Evolutionary conservation across 1,140 invertebrate genomes (phyloP).

Genomic region (Araneus ventricosus): DNA sequence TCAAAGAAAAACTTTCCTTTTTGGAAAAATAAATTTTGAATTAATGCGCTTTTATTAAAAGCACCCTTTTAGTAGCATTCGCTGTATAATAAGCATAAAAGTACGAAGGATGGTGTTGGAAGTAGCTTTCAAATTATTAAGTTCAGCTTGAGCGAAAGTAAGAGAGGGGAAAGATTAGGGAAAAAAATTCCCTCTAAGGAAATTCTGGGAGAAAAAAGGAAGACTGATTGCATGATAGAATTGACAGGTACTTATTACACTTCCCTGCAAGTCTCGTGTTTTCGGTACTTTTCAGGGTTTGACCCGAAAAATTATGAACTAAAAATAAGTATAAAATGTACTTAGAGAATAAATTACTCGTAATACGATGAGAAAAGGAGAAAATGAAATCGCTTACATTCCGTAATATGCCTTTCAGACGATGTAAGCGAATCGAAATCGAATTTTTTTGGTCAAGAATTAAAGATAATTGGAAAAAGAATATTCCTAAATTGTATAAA

Average conservation of each 20-base stretch:
- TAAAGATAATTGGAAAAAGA: neutral
- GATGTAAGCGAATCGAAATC: neutral
- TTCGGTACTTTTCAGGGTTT: neutral
- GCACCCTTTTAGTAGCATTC: neutral
- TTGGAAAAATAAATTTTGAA: neutral
- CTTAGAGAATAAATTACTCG: neutral
- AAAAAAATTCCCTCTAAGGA: neutral
- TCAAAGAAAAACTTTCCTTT: neutral
- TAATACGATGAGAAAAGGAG: neutral
- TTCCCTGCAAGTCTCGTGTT: neutral
- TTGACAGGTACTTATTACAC: conserved; percentile 29
- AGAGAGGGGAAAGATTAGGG: neutral
- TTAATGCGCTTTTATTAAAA: conserved; percentile 35
- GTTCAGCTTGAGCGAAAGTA: conserved; percentile 1
- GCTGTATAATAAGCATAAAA: conserved; percentile 13
- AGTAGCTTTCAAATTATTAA: conserved; percentile 25
- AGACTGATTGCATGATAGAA: conserved; percentile 29
- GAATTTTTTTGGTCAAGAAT: neutral
- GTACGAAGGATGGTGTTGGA: neutral
- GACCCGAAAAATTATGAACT: neutral
- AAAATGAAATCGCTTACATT: neutral
- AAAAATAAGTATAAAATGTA: conserved; percentile 14
- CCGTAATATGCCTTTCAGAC: neutral
- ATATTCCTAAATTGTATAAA: neutral
- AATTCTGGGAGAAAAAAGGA: neutral